Evolutionary conservation across 2,113 vertebrate species (phyloP).

Genomic region (Varanus komodoensis): DNA sequence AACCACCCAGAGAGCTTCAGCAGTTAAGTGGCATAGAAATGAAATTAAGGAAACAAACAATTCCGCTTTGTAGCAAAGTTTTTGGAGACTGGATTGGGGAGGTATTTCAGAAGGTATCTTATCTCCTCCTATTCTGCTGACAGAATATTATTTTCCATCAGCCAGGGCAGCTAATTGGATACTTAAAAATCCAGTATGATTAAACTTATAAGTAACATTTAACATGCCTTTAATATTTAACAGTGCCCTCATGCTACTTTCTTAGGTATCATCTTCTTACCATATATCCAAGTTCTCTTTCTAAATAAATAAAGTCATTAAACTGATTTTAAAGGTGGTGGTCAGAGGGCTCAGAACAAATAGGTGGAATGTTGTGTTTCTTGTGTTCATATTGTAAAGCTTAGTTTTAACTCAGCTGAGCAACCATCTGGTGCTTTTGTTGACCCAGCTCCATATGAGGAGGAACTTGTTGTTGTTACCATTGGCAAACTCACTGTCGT

Average conservation of each 20-base stretch:
- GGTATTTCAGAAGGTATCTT: too few species aligned
- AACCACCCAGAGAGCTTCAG: too few species aligned
- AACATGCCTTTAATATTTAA: background rate
- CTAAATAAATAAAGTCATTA: background rate
- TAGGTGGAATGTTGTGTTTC: constrained; percentile 32
- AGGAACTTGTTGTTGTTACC: background rate
- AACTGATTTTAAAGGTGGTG: constrained; percentile 43
- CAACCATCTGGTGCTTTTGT: constrained; percentile 68
- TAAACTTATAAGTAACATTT: constrained; percentile 29
- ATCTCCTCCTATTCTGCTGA: too few species aligned
- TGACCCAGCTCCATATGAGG: constrained; percentile 59
- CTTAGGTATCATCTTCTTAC: background rate
- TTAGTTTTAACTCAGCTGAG: background rate
- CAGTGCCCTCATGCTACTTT: constrained; percentile 43
- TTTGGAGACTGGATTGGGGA: too few species aligned
- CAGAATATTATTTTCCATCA: too few species aligned
- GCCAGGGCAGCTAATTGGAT: too few species aligned
- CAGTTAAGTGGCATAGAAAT: too few species aligned
- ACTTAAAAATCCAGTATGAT: constrained; percentile 47
- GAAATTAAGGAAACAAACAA: too few species aligned
- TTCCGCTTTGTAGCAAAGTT: too few species aligned
- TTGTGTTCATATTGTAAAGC: constrained; percentile 59
- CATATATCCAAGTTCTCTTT: constrained; percentile 31
- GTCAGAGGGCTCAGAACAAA: constrained; percentile 34
- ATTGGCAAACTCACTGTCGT: too few species aligned